Percentiles rank a stretch among this genome's conserved stretches.
phyloP scores from a whole-genome alignment of 2,888 invertebrate genomes.

The Hartigia nigra region DNA sequence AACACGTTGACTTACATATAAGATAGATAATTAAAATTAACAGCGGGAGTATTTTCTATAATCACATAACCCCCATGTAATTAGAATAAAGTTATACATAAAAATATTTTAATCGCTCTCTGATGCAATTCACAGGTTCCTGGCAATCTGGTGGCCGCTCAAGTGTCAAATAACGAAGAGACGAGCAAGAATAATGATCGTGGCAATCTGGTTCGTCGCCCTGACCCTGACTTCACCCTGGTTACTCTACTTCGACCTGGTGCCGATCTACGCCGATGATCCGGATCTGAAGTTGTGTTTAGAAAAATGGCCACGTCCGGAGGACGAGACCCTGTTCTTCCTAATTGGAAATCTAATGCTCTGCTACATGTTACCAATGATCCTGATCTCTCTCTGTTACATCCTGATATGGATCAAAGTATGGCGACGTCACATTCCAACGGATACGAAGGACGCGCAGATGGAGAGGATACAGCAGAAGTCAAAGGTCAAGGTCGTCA shows the following conservation, averaged over 20 bases:
- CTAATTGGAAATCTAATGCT: slow-evolving; percentile 88
- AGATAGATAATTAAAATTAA: neutral
- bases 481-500: slow-evolving; percentile 93
- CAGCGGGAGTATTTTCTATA: neutral
- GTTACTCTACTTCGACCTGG: slow-evolving; percentile 89
- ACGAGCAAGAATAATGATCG: slow-evolving; percentile 87
- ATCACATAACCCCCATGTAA: neutral
- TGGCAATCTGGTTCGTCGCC: slow-evolving; percentile 91
- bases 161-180: slow-evolving; percentile 91
- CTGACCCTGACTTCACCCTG: slow-evolving; percentile 88
- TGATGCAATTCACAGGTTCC: slow-evolving; percentile 77
- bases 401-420: slow-evolving; percentile 92
- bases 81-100: fast-evolving
- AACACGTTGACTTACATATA: neutral
- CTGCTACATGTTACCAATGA: slow-evolving; percentile 92
- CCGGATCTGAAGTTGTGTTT: slow-evolving; percentile 82
- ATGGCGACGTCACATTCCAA: slow-evolving; percentile 88
- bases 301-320: slow-evolving; percentile 87
- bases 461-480: slow-evolving; percentile 94
- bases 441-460: slow-evolving; percentile 90
- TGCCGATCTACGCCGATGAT: slow-evolving; percentile 78
- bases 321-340: slow-evolving; percentile 87
- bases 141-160: slow-evolving; percentile 95
- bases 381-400: slow-evolving; percentile 91
- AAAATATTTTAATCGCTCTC: neutral